Evolutionary conservation across 2,888 invertebrate genomes (phyloP), one percentile per base, ranked within the genome.

Genomic region (Idaea aversata): DNA sequence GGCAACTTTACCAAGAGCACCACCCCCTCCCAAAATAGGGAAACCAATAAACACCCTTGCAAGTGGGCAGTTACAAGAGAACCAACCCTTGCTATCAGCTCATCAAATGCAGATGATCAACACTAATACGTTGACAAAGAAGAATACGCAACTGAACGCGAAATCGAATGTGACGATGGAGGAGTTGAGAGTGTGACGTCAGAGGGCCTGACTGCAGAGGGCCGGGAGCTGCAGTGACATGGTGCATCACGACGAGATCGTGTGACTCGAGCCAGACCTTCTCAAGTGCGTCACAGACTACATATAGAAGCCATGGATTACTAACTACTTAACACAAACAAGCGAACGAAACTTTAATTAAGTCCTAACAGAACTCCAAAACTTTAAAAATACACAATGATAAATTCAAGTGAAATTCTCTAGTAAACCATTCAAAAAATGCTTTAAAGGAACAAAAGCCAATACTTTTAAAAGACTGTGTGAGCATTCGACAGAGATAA

Each of bases 101-200:
- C 97, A 97, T 87, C 96, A 96, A 72, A 95, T 96, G 90, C 96
- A 96, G 80, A 94, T 97, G 92, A 95, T 96, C 70, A 96, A 96
- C 75, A 96, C 96, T 61, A 96, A 94, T 65, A 96, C 97, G 1
- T 80, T 97, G 68, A 97, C 96, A 62, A 97, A 97, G 88, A 96
- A 96, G 86, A 96, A 96, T 80, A 94, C 94, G 25, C 95, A 95
- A 75, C 75, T 94, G 86, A 95, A 95, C 89, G 94, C 94, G 34
- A 94, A 95, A 77, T 93, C 93, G 65, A 91, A 91, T 63, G 88
- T 93, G 70, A 93, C 95, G 75, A 96, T 97, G 96, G 97, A 97
- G 91, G 97, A 97, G 88, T 82, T 97, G 90, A 91, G 97, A 68
- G 97, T 97, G 96, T 97, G 97, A 97, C 96, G 95, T 84, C 93